These are phyloP conservation scores for Gymnosoma rotundatum DNA, from an alignment of 2,888 invertebrate species.

Conservation along the genomic window DNA sequence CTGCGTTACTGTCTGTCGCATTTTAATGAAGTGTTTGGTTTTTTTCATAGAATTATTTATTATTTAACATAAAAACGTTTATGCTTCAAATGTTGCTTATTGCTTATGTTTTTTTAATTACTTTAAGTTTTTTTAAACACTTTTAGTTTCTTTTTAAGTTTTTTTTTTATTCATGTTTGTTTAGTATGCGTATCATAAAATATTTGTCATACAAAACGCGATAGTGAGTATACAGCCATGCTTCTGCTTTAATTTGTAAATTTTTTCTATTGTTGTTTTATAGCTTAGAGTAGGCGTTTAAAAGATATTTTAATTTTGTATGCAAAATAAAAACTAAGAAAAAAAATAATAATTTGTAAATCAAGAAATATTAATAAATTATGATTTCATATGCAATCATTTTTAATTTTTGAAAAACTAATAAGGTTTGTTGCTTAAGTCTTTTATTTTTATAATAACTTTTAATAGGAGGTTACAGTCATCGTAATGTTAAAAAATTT, in stretches of 20 bases:
- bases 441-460: background rate
- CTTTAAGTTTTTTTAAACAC: background rate
- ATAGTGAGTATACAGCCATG: slow-evolving; percentile 38
- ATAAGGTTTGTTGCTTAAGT: slow-evolving; percentile 13
- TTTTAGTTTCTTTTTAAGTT: slow-evolving; percentile 9
- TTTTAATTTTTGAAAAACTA: background rate
- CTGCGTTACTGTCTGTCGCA: slow-evolving; percentile 73
- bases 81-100: background rate
- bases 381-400: slow-evolving; percentile 11
- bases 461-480: background rate
- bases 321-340: background rate
- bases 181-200: slow-evolving; percentile 30
- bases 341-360: background rate
- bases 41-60: slow-evolving; percentile 6
- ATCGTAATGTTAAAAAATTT: background rate
- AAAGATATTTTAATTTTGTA: slow-evolving; percentile 28
- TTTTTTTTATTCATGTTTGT: background rate
- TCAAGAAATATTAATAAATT: slow-evolving; percentile 4
- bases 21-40: slow-evolving; percentile 44
- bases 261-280: slow-evolving; percentile 3
- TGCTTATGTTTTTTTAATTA: background rate
- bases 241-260: slow-evolving; percentile 50
- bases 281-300: slow-evolving; percentile 29
- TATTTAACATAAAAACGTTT: slow-evolving; percentile 12
- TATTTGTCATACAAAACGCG: slow-evolving; percentile 21